Conservation (phyloP, 2,113 vertebrate genomes). For the Rutilus rutilus region DNA sequence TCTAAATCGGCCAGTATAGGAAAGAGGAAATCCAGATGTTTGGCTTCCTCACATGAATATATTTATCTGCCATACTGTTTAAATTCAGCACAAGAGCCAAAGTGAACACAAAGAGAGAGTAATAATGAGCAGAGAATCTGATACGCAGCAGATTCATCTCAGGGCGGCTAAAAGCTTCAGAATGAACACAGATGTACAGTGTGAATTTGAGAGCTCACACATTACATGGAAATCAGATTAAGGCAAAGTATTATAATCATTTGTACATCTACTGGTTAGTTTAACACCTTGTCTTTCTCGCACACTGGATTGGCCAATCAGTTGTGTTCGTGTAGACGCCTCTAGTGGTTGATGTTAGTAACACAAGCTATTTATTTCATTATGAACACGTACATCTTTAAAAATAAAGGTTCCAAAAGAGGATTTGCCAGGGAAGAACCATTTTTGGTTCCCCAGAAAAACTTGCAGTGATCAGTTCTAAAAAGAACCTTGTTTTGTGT, state of each 20-base stretch:
- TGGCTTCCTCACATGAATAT: constrained; percentile 61
- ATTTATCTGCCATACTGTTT: constrained; percentile 45
- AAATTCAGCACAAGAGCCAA: background rate
- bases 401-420: too few relatives aligned
- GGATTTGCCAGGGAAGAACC: too few relatives aligned
- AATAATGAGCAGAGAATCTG: background rate
- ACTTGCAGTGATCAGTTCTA: too few relatives aligned
- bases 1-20: too few relatives aligned
- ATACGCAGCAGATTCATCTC: background rate
- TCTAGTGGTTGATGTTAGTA: background rate
- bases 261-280: background rate
- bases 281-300: background rate
- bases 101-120: background rate
- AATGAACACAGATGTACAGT: background rate
- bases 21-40: constrained; percentile 63
- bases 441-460: too few relatives aligned
- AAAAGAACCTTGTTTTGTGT: too few relatives aligned
- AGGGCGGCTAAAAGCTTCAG: background rate
- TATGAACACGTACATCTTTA: too few relatives aligned
- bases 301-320: background rate
- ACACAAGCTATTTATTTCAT: background rate
- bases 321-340: background rate
- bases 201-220: constrained; percentile 1
- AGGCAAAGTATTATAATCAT: background rate
- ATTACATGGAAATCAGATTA: constrained; percentile 15